Conservation (phyloP, 2,888 invertebrate species). For the Rhamnusium bicolor region DNA sequence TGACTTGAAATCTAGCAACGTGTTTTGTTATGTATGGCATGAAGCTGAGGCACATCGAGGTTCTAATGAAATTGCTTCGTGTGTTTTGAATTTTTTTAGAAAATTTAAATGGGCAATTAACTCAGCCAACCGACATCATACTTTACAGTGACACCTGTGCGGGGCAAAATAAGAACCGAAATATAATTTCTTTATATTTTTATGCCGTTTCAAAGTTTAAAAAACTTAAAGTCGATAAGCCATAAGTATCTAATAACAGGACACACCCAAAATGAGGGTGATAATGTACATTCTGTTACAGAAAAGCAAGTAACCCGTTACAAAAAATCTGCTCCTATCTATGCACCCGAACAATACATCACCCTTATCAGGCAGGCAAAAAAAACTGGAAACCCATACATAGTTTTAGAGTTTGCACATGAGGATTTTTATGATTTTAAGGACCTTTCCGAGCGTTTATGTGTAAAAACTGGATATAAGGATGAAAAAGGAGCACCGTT, state of each 20-base stretch:
- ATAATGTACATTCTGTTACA: conserved; percentile 22
- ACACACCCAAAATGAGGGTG: too few relatives aligned
- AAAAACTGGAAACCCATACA: too few relatives aligned
- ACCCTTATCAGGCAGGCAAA: too few relatives aligned
- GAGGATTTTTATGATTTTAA: too few relatives aligned
- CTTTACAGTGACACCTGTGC: conserved; percentile 22
- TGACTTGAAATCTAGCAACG: conserved; percentile 4
- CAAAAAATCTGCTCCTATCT: background rate
- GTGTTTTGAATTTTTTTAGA: conserved; percentile 23
- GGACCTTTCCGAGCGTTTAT: too few relatives aligned
- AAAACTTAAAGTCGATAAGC: conserved; percentile 14
- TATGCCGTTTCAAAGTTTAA: conserved; percentile 13
- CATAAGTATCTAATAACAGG: conserved; percentile 22
- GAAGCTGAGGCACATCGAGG: conserved; percentile 21
- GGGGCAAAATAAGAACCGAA: conserved; percentile 21
- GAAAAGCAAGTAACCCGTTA: conserved; percentile 16
- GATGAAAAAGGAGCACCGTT: background rate
- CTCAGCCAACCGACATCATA: conserved; percentile 15
- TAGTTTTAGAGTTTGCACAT: too few relatives aligned
- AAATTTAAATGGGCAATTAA: conserved; percentile 13
- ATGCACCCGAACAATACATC: background rate
- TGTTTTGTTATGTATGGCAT: too few relatives aligned
- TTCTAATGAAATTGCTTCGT: conserved; percentile 20
- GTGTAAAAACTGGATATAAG: background rate
- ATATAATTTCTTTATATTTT: too few relatives aligned